Base-by-base conservation (phyloP, 2,113 vertebrate genomes). In the Psophia crepitans region DNA sequence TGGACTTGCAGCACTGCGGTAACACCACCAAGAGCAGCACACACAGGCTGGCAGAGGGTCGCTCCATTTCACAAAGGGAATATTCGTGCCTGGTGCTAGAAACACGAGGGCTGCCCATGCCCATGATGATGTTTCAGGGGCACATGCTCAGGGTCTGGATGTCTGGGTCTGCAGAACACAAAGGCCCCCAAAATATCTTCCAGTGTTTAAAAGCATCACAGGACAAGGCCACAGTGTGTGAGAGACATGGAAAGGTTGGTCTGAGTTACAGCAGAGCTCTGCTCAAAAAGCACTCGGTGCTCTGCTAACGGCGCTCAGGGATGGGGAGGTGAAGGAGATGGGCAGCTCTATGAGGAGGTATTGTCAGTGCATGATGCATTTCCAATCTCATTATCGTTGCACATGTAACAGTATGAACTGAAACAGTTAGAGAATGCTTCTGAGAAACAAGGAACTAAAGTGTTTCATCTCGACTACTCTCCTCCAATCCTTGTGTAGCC, bases 321-420 rank as follows among this genome's bases (percentile, higher is more conserved):
- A 13, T 33, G 32, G 16, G 41, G 51, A 51, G 12, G 23, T 10
- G 23, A 65, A 26, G 49, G 71, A 87, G 20, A 32, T 32, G 9
- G 23, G 15, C 3, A 3, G 16, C 10, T 27, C 27, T n/a, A 27
- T 33, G 32, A 57, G 49, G 24, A 53, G 49, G 24, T 24, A 69
- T 9, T 2, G 1, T 43, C 24, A 27, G 11, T 32, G 49, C 17
- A 60, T 0, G 0, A 37, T 46, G 30, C 30, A 30, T 6, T 73
- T 68, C 14, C 32, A 75, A 12, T 33, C 22, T 12, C 0, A 0
- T 24, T 51, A 12, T 30, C 33, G 48, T 9, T 57, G 12, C 41
- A 57, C 0, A 0, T 37, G 22, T 17, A 54, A 32, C 58, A 66
- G 5, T 28, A 11, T 21, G 18, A 90, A 71, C 7, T 68, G 37